Conservation (phyloP, 2,797 vertebrate species). For the Poeciliopsis turneri region DNA sequence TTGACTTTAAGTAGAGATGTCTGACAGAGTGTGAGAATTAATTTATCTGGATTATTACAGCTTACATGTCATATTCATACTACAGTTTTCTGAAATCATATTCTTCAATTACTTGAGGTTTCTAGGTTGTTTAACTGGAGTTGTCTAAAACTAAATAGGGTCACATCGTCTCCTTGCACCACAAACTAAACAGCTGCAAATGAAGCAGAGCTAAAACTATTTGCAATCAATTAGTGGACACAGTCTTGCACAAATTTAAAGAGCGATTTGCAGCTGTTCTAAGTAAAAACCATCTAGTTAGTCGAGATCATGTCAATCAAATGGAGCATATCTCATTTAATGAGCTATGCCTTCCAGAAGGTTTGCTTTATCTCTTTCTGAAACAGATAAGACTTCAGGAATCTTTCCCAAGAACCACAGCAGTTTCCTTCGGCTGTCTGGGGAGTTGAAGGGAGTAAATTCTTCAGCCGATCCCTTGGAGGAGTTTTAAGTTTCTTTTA, state of each 20-base stretch:
- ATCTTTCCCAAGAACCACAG: neutral
- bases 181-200: constrained; percentile 46
- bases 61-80: neutral
- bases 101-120: neutral
- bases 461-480: neutral
- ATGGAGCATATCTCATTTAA: neutral
- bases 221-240: constrained; percentile 54
- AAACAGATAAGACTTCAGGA: constrained; percentile 1
- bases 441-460: neutral
- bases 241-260: constrained; percentile 26
- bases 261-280: constrained; percentile 35
- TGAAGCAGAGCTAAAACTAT: constrained; percentile 58
- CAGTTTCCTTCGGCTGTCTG: neutral
- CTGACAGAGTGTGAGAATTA: neutral
- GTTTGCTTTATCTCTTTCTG: neutral
- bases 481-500: neutral
- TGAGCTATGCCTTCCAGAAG: neutral
- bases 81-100: neutral
- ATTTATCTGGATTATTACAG: neutral
- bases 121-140: neutral
- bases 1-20: neutral
- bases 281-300: constrained; percentile 21
- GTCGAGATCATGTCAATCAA: constrained; percentile 21
- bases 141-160: constrained; percentile 7
- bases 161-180: neutral